Conservation (phyloP, 2,797 vertebrate genomes). For the Phrynocephalus guinanensis region DNA sequence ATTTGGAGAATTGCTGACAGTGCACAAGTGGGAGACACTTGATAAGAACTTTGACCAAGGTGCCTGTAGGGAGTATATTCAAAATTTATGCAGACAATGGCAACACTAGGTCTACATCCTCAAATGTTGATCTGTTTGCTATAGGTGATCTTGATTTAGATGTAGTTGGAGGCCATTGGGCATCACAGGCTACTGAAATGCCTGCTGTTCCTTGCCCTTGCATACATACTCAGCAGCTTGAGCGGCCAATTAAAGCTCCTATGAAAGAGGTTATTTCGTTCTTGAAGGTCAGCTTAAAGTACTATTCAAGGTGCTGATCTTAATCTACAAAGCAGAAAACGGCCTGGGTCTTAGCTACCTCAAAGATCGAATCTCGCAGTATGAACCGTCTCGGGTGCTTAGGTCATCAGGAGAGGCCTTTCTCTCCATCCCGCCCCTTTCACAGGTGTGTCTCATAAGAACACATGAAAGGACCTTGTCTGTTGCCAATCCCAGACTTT, state of each 20-base stretch:
- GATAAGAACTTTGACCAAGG: conserved; percentile 87
- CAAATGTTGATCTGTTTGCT: conserved; percentile 95
- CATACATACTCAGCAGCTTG: conserved; percentile 95
- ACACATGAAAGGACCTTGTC: too few species aligned
- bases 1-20: too few species aligned
- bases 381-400: too few species aligned
- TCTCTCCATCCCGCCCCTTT: too few species aligned
- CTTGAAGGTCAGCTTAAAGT: conserved; percentile 84
- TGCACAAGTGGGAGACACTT: conserved; percentile 81
- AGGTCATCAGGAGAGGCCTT: too few species aligned
- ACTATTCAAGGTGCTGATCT: too few species aligned
- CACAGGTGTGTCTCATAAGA: too few species aligned
- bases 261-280: conserved; percentile 99
- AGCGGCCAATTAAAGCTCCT: conserved; percentile 97
- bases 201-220: conserved; percentile 87
- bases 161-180: conserved; percentile 59
- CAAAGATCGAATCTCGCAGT: too few species aligned
- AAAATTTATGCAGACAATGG: conserved; percentile 86
- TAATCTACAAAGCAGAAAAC: too few species aligned
- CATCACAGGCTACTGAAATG: conserved; percentile 69
- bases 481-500: too few species aligned
- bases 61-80: conserved; percentile 77
- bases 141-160: conserved; percentile 87
- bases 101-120: conserved; percentile 90
- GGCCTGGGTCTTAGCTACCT: too few species aligned